phyloP scores from a whole-genome alignment of 2,113 vertebrate species.

The Lepus americanus region DNA sequence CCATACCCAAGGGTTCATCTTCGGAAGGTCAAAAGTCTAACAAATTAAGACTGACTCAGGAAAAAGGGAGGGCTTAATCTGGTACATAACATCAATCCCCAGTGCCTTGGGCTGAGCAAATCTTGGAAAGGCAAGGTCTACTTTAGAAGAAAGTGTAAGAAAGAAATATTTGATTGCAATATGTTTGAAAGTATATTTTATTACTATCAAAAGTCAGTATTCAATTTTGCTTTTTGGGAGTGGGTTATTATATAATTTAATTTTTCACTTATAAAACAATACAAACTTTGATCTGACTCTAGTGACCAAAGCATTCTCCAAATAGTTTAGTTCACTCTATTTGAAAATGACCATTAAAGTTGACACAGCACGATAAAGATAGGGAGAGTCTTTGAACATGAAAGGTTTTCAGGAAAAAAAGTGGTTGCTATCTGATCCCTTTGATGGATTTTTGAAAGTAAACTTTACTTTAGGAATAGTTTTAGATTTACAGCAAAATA shows the following conservation, averaged over 20 bases:
- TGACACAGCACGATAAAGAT: not conserved
- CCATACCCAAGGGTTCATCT: not conserved
- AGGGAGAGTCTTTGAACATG: not conserved
- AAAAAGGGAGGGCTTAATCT: not conserved
- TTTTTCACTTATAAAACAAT: conserved; percentile 1
- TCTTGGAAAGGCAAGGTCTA: not conserved
- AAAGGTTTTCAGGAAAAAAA: too few species aligned
- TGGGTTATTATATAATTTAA: not conserved
- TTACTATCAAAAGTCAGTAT: not conserved
- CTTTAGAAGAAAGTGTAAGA: not conserved
- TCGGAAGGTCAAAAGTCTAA: not conserved
- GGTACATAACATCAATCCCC: not conserved
- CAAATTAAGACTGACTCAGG: not conserved
- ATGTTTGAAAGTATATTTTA: not conserved
- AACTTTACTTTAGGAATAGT: not conserved
- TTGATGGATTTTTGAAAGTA: not conserved
- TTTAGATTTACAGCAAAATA: conserved; percentile 11
- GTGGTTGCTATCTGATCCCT: not conserved
- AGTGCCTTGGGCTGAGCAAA: not conserved
- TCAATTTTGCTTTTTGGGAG: not conserved
- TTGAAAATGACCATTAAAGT: not conserved
- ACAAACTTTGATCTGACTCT: not conserved
- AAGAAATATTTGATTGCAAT: not conserved
- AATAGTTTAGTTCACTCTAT: not conserved
- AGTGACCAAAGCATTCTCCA: not conserved